Evolutionary conservation across 2,888 invertebrate genomes (phyloP).

Genomic region (Dendrolimus houi): DNA sequence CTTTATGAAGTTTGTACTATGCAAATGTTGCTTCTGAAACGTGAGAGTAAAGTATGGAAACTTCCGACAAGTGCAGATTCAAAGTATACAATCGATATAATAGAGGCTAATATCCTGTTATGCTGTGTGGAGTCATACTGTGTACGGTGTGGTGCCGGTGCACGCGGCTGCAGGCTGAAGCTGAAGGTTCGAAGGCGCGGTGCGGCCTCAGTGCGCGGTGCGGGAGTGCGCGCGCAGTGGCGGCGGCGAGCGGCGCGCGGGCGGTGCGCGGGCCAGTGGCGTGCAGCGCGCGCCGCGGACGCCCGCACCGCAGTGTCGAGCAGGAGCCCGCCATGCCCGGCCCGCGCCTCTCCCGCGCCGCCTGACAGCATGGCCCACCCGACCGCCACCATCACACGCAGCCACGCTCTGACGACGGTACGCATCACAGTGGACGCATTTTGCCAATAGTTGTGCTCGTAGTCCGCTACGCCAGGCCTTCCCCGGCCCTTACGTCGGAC

Average conservation of each 20-base stretch:
- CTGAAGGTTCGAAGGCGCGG: conserved; percentile 32
- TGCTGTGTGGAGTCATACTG: conserved; percentile 35
- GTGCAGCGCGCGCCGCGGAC: conserved; percentile 74
- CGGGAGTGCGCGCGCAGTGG: conserved; percentile 52
- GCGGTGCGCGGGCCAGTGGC: conserved; percentile 69
- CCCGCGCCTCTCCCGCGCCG: conserved; percentile 73
- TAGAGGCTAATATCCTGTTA: conserved; percentile 20
- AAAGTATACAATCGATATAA: conserved; percentile 32
- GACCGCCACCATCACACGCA: conserved; percentile 75
- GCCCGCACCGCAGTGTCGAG: conserved; percentile 74
- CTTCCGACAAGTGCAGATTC: conserved; percentile 31
- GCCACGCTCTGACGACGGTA: conserved; percentile 77
- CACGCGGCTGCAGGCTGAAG: conserved; percentile 46
- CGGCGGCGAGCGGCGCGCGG: conserved; percentile 36
- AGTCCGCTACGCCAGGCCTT: conserved; percentile 15
- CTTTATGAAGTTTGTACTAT: conserved; percentile 1
- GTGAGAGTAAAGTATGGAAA: conserved; percentile 10
- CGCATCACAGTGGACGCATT: conserved; percentile 34
- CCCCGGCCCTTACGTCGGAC: conserved; percentile 19
- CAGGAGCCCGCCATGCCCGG: conserved; percentile 74
- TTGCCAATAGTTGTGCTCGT: conserved; percentile 14
- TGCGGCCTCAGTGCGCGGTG: conserved; percentile 38
- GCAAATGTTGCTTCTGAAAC: no score
- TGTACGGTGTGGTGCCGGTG: conserved; percentile 34
- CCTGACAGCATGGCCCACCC: conserved; percentile 74